Base-by-base conservation (phyloP, 2,888 invertebrate species). In the Scaptomyza tumidula region DNA sequence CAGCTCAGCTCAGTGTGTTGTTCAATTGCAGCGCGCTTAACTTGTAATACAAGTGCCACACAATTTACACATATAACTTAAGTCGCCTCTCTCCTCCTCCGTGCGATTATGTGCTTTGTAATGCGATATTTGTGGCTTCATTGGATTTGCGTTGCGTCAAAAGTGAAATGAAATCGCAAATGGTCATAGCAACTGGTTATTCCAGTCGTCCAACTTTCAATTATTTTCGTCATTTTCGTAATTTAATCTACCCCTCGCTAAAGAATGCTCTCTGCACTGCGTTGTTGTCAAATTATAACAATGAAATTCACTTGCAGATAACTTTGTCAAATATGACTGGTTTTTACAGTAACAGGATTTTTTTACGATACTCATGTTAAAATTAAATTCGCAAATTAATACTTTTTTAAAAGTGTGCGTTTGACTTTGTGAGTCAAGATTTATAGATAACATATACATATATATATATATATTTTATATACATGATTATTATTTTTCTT, bases 81-180 rank as follows among this genome's bases (percentile, higher is more conserved):
- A 50, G 50, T 55, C 33, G 16, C 50, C 14, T n/a, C 33, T 43
- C 46, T 33, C 29, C 50, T 29, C 31, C 27, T 19, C 16, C 55
- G 35, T 46, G 37, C 45, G 50, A 27, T 41, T 59, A 10, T 52
- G 37, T 56, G 48, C 43, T 16, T 19, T 66, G 88, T 77, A 88
- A 86, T 88, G 71, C 55, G 88, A 85, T 88, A 83, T 80, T 83
- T 86, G 71, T 75, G 74, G 78, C 86, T 86, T 88, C 78, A 88
- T 77, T 86, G 88, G 74, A 60, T 66, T 78, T 6, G 48, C 43
- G 69, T 66, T 57, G 71, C 62, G 62, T 55, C 31, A 41, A 65
- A 46, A 59, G 74, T 57, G 69, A 70, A 74, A 75, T 60, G 55
- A 67, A 63, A 67, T 66, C 67, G 55, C 57, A 70, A 73, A 73